Conservation (phyloP, 37 sponge, comb jelly and placozoan species). For the Ianthella basta region DNA sequence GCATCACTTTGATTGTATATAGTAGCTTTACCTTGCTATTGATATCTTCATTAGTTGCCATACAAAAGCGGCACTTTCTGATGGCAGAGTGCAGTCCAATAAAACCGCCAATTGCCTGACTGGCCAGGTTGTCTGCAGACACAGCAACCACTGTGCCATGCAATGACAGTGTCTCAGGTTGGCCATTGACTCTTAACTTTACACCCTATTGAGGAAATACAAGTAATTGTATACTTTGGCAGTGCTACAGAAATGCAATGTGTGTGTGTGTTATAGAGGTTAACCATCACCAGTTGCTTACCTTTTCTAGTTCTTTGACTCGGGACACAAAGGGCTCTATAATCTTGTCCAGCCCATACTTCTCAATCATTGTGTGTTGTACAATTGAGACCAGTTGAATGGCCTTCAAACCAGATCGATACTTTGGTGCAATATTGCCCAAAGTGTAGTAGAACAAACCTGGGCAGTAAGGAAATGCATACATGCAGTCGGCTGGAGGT, state of each 20-base stretch:
- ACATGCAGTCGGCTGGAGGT: too few species aligned
- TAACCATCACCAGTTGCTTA: too few species aligned
- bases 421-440: conserved; percentile 43
- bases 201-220: conserved; percentile 41
- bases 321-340: conserved; percentile 37
- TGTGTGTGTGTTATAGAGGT: too few species aligned
- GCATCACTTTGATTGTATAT: conserved; percentile 21
- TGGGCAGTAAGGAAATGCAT: too few species aligned
- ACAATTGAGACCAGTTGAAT: conserved; percentile 42
- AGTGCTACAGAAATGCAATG: too few species aligned
- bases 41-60: conserved; percentile 47
- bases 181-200: conserved; percentile 22
- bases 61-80: conserved; percentile 51
- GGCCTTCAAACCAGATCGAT: conserved; percentile 21
- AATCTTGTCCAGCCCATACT: conserved; percentile 42
- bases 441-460: conserved; percentile 52
- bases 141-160: conserved; percentile 48
- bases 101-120: conserved; percentile 43
- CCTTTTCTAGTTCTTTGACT: conserved; percentile 36
- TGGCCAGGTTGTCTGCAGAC: conserved; percentile 56
- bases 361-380: conserved; percentile 16
- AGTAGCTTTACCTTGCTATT: conserved; percentile 38
- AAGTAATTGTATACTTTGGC: too few species aligned
- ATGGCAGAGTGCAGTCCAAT: conserved; percentile 41
- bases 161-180: not conserved